Evolutionary conservation across 2,797 vertebrate genomes (phyloP).

Genomic region (Peromyscus attwateri): DNA sequence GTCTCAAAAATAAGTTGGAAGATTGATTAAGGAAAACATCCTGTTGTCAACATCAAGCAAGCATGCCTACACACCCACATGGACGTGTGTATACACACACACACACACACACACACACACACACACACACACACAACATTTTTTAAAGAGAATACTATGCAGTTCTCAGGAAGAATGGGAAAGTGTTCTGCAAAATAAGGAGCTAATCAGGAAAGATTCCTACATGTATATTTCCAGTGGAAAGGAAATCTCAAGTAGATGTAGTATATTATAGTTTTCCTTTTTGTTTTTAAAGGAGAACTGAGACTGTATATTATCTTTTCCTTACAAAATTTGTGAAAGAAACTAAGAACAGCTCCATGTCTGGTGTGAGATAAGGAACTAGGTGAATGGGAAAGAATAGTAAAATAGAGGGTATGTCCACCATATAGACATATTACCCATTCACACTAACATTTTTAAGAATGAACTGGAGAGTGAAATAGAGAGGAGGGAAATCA

Average conservation of each 20-base stretch:
- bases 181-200: neutral
- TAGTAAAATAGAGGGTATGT: neutral
- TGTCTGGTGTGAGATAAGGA: neutral
- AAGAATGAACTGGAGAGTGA: neutral
- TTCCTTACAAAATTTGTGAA: neutral
- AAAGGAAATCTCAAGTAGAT: neutral
- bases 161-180: neutral
- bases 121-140: neutral
- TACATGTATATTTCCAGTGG: neutral
- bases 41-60: neutral
- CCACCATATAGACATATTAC: neutral
- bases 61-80: neutral
- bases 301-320: neutral
- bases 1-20: neutral
- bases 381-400: neutral
- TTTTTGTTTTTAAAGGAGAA: neutral
- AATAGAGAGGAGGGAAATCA: neutral
- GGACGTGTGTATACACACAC: neutral
- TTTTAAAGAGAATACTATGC: neutral
- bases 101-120: neutral
- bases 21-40: neutral
- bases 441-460: neutral
- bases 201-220: neutral
- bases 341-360: constrained; percentile 8
- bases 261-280: neutral